phyloP scores from a whole-genome alignment of 2,888 invertebrate genomes.

The Mechanitis messenoides region DNA sequence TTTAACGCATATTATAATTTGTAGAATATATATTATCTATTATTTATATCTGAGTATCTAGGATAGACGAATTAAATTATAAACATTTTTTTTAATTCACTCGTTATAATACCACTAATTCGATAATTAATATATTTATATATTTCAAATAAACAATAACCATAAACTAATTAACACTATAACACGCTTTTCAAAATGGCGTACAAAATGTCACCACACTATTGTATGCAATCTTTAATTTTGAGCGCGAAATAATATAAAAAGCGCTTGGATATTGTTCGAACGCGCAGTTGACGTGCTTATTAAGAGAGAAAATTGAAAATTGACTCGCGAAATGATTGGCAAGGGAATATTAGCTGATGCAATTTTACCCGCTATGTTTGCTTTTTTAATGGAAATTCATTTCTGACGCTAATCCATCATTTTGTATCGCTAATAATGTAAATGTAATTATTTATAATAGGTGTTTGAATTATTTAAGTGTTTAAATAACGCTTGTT shows the following conservation, averaged over 20 bases:
- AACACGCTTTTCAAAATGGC: too few species aligned
- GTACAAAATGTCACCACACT: constrained; percentile 7
- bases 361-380: constrained; percentile 62
- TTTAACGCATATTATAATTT: too few species aligned
- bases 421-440: constrained; percentile 38
- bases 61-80: too few species aligned
- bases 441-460: constrained; percentile 13
- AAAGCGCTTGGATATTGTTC: constrained; percentile 45
- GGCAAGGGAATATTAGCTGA: constrained; percentile 73
- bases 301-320: constrained; percentile 74
- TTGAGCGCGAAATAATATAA: constrained; percentile 28
- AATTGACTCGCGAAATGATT: constrained; percentile 72
- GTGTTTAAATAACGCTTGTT: too few species aligned
- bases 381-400: constrained; percentile 60
- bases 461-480: not conserved
- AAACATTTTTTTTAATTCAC: not conserved
- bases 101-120: too few species aligned
- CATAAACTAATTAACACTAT: too few species aligned
- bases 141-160: too few species aligned
- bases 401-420: constrained; percentile 70
- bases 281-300: constrained; percentile 62
- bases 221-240: constrained; percentile 9
- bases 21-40: too few species aligned
- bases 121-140: too few species aligned
- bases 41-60: too few species aligned